A percentile compares a stretch with the other conserved stretches of the same genome.
These are phyloP conservation scores for Otolemur garnettii DNA, from an alignment of 2,113 vertebrate species.

Conservation along the genomic window DNA sequence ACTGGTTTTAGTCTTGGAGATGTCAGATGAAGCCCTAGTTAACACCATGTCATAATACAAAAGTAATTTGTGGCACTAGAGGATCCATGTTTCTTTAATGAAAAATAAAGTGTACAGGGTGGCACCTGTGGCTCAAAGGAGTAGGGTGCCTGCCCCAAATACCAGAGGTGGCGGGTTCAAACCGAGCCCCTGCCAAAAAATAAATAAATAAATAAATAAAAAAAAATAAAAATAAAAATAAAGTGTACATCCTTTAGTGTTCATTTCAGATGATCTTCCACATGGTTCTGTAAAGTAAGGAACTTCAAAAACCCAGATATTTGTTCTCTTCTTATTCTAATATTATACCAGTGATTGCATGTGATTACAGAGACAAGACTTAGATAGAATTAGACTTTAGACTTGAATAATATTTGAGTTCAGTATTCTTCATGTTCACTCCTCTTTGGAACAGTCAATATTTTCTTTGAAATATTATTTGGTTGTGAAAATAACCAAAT, in stretches of 20 bases:
- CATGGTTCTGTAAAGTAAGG: constrained; percentile 26
- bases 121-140: no score
- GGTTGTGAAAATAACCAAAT: constrained; percentile 46
- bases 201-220: no score
- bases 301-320: constrained; percentile 42
- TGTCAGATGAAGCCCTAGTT: background rate
- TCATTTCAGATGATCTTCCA: constrained; percentile 44
- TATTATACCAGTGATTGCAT: background rate
- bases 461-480: constrained; percentile 28
- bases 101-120: constrained; percentile 1
- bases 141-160: no score
- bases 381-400: background rate
- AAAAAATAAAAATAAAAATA: no score
- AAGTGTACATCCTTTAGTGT: background rate
- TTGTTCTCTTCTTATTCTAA: constrained; percentile 35
- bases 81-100: background rate
- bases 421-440: background rate
- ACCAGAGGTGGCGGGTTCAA: no score
- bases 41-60: background rate
- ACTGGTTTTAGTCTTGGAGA: background rate
- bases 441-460: constrained; percentile 25
- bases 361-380: constrained; percentile 44
- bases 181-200: no score
- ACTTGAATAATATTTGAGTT: constrained; percentile 47
- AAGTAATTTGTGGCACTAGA: background rate